Base-by-base conservation (phyloP, 2,113 vertebrate species). In the Nerophis lumbriciformis region DNA sequence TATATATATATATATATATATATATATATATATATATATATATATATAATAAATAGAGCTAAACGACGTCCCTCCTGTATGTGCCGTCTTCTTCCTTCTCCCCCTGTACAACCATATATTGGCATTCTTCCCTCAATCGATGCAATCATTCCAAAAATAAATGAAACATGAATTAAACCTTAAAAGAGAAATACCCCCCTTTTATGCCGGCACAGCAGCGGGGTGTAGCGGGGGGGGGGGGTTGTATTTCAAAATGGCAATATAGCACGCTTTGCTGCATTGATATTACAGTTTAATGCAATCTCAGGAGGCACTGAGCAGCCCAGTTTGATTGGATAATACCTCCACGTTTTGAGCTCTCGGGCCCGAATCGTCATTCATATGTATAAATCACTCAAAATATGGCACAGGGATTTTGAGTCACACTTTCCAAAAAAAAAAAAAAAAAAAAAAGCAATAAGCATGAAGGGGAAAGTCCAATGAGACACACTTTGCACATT, bases 321-420 rank as follows among this genome's bases (percentile, higher is more conserved):
- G 80, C 61, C 71, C 68, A 35, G 69, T 84, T 80, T 87, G 88
- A 88, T 86, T 87, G 87, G 85, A 87, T 86, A 86, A 88, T 79
- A 80, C 82, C 14, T 55, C 39, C 73, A 82, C 84, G 69, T 72
- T 55, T 45, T 78, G 76, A 81, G 84, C 82, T 84, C 76, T 78
- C 72, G 76, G 80, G 81, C 77, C 80, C 81, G 83, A 85, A 85
- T 87, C 83, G 84, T 85, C 84, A 87, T 88, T 90, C 83, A 85
- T 86, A 88, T 84, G 84, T 87, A 87, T 87, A 83, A 86, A 88
- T 85, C 85, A 83, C 73, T 87, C 82, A 75, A 69, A 78, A 83
- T 75, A 78, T 73, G 80, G 83, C 75, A 65, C 69, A 70, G 66
- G 84, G 84, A 85, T 86, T 45, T 89, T 86, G 70, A 82, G 78